Conservation (phyloP, 2,888 invertebrate species). For the Alviniconcha strummeri region DNA sequence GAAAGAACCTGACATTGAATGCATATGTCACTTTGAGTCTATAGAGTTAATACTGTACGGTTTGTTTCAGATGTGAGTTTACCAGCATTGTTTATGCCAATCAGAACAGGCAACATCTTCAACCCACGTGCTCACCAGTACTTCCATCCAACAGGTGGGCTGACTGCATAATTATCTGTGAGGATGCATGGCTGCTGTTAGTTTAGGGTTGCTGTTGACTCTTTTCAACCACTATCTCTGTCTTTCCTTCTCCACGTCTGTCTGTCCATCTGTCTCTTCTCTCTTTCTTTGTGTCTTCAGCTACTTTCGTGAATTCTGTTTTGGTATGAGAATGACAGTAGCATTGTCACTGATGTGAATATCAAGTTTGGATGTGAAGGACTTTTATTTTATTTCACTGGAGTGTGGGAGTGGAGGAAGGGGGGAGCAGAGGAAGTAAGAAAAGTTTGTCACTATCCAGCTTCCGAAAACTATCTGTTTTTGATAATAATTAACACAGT, state of each 20-base stretch:
- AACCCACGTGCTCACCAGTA: slow-evolving; percentile 72
- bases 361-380: neutral
- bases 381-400: neutral
- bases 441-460: neutral
- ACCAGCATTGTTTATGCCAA: slow-evolving; percentile 73
- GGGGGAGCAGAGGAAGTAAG: neutral
- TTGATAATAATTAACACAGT: neutral
- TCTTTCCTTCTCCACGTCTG: too few species aligned
- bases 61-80: slow-evolving; percentile 68
- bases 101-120: slow-evolving; percentile 64
- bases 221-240: too few species aligned
- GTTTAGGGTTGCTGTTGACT: neutral
- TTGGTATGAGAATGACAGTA: too few species aligned
- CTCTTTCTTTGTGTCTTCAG: too few species aligned
- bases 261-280: too few species aligned
- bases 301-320: too few species aligned
- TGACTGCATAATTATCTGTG: neutral
- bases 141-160: slow-evolving; percentile 70
- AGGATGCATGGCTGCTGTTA: neutral
- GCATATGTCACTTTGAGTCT: too few species aligned
- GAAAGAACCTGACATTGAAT: too few species aligned
- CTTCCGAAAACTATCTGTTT: too few species aligned
- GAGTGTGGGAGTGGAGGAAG: neutral
- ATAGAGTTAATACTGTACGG: too few species aligned
- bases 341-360: too few species aligned